Base-by-base conservation (phyloP, 2,797 vertebrate species). In the Leptatherina wallacei region DNA sequence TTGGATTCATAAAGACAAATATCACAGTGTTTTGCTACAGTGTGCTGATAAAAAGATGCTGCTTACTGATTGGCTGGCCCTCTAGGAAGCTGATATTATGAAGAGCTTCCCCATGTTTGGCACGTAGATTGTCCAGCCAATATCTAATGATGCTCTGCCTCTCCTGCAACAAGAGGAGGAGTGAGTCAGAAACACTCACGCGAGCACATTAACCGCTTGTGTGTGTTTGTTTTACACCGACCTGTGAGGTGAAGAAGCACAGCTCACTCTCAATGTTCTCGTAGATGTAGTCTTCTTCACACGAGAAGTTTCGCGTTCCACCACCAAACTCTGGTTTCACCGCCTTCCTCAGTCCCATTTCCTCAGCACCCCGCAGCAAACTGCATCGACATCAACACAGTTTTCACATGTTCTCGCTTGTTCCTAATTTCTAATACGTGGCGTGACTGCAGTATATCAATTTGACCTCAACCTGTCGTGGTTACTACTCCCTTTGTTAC, bases 201-300 rank as follows among this genome's bases (percentile, higher is more conserved):
- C 13, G 13, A 38, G 40, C 10, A 40, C 0, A 32, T 67, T 42
- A 52, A 3, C 4, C 57, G 14, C 0, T 1, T 40, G 11, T 49
- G 36, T 13, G 52, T 57, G 16, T 36, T 11, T 60, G 14, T 6
- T 3, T 42, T 6, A 32, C 18, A 65, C 91, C 80, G 80, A 98
- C 98, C 96, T 99, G 98, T 63, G 97, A 99, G 30, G 96, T 97
- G 92, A 99, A 98, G 93, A 99, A 99, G 85, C 95, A 95, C 61
- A 98, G 91, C 89, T 99, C 98, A 3, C 96, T 99, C 91, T 99
- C 98, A 4, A 99, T 97, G 88, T 98, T 98, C 92, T 98, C 96
- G 0, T 98, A 98, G 93, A 99, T 99, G 89, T 98, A 98, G 84
- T 99, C 97, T 87, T 99, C 98, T 80, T 99, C 98, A 14, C 97